Base-by-base conservation (phyloP, 2,888 invertebrate genomes). In the Alentia gelatinosa region DNA sequence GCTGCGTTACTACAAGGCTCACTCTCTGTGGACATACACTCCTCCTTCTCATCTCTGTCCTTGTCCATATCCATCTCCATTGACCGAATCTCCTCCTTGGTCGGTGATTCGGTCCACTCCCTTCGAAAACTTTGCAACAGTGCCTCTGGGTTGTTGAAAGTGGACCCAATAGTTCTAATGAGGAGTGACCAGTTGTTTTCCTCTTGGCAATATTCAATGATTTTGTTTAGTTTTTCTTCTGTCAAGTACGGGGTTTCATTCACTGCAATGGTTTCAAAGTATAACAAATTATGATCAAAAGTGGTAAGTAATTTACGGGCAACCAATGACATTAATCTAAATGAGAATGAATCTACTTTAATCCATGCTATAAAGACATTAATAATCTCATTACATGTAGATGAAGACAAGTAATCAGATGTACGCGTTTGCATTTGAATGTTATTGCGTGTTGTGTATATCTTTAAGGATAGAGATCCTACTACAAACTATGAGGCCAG, bases 1-100 rank as follows among this genome's bases (percentile, higher is more conserved):
- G 90, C 39, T 26, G 33, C 68, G 39, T 39, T 79, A 40, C 23
- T 89, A 37, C 50, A 74, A 0, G 89, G 39, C 35, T n/a, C 90
- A 39, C 89, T 90, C 33, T 63, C 90, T 23, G 30, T 26, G 7
- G 26, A 33, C 35, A 63, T 88, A 42, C 39, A 30, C 40, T 83
- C 91, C 91, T 93, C 95, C 91, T 94, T 94, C 37, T 96, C 96
- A 42, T 98, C 98, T 94, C 98, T 97, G 95, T 98, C 98, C 96
- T 98, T 98, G 94, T 98, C 98, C 93, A 97, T 97, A 95, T 98
- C 98, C 89, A 97, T 97, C 95, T 98, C 98, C 91, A 98, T 96
- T 9, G 97, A 97, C 90, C 97, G 96, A n/a, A 97, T 97, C 92
- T 97, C 97, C 96, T 98, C 98, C 95, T 98, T 98, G 7, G 90